Base-by-base conservation (phyloP, 2,113 vertebrate species). In the Hyla sarda region DNA sequence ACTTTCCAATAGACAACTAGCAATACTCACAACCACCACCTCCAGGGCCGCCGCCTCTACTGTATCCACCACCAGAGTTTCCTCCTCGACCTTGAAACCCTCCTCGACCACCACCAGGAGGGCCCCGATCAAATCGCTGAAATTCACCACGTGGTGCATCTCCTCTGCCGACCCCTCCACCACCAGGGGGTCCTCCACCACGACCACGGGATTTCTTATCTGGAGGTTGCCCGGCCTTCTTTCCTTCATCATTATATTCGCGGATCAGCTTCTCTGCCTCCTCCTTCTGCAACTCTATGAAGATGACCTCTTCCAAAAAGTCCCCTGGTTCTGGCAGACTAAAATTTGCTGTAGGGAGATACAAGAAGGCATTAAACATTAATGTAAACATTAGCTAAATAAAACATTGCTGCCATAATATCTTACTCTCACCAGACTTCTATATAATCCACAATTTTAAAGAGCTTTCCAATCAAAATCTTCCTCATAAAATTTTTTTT, bases 161-260 rank as follows among this genome's bases (percentile, higher is more conserved):
- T 0, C 94, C 93, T 13, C 93, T 92, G 0, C 95, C 92, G 85
- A 93, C 92, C 90, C 93, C 95, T 0, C 93, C 86, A 14, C 94
- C 47, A 87, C 93, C 93, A 47, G 96, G 93, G 89, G 93, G 94
- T 0, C 94, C 92, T 0, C 93, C 90, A 5, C 92, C 93, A 65
- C 97, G 92, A 91, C 92, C 96, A 90, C 98, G 96, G 7, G 95
- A 97, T 78, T 97, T 96, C 85, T 98, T 98, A 6, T 97, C 96
- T 0, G 96, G 96, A 0, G 97, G 97, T 0, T 97, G 97, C 1
- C 94, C 96, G 0, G 97, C 96, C 88, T 93, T 96, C 52, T 93
- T 95, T 28, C 96, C 97, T 54, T 98, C 97, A 54, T 97, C 96
- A 8, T 97, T 97, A 93, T 98, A 98, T 72, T 95, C 93, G 84